Evolutionary conservation across 2,797 vertebrate species (phyloP).

Genomic region (Myioborus miniatus): DNA sequence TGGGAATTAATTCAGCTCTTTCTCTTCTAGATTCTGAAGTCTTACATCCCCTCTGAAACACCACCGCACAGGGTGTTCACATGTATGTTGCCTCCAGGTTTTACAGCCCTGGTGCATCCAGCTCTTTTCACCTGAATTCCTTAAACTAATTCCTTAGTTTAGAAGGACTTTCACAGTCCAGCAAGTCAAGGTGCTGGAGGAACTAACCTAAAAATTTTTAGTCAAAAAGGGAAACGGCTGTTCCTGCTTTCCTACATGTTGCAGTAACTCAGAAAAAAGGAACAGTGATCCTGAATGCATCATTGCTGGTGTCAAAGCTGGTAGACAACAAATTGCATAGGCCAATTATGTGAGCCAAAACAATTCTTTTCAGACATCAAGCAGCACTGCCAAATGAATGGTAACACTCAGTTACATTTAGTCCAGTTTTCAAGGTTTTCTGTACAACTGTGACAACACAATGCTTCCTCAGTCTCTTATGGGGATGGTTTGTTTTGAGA

Average conservation of each 20-base stretch:
- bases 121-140: neutral
- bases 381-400: neutral
- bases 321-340: neutral
- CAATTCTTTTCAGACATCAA: neutral
- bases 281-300: neutral
- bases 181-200: neutral
- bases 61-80: accelerated
- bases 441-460: neutral
- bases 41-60: neutral
- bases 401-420: neutral
- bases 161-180: neutral
- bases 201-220: neutral
- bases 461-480: neutral
- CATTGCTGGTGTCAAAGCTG: neutral
- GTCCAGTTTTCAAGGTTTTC: neutral
- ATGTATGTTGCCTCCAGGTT: neutral
- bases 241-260: neutral
- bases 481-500: accelerated
- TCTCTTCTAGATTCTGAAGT: neutral
- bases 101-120: neutral
- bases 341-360: neutral
- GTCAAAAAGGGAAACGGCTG: neutral
- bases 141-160: neutral
- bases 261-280: neutral
- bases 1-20: neutral